phyloP scores from a whole-genome alignment of 30 jellyfish, hydroid and myxozoan genomes.

The Aurelia sp. region DNA sequence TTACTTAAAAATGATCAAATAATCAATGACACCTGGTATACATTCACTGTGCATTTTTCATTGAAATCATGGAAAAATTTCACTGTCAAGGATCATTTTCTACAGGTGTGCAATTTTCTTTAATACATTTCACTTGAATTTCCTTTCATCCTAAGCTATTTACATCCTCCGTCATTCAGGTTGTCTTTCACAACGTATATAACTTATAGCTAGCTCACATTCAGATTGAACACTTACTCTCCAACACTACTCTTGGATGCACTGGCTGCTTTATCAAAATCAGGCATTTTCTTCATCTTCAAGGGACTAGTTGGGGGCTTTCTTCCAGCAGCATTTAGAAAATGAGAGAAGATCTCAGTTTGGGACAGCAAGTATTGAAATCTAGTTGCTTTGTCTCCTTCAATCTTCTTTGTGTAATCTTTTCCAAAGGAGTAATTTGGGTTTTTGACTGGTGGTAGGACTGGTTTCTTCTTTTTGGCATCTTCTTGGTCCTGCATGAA shows the following conservation, averaged over 20 bases:
- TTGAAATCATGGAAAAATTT: too few species aligned
- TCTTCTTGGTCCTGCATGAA: conserved; percentile 40
- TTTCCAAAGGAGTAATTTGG: conserved; percentile 68
- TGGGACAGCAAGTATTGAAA: conserved; percentile 87
- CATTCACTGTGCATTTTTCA: too few species aligned
- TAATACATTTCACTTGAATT: too few species aligned
- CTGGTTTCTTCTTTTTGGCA: conserved; percentile 40
- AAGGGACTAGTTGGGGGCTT: conserved; percentile 98
- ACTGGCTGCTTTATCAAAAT: conserved; percentile 77
- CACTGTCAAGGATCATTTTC: too few species aligned
- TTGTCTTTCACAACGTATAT: too few species aligned
- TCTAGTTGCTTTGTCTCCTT: conserved; percentile 94
- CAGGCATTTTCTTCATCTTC: conserved; percentile 92
- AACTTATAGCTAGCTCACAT: too few species aligned
- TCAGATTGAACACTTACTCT: conserved; percentile 60
- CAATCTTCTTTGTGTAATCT: conserved; percentile 92
- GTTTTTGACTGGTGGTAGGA: conserved; percentile 59
- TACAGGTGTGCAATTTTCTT: too few species aligned
- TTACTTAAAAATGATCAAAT: too few species aligned
- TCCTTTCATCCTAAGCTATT: too few species aligned
- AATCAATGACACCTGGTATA: too few species aligned
- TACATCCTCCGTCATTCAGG: too few species aligned
- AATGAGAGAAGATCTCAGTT: conserved; percentile 96
- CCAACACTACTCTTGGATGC: conserved; percentile 60
- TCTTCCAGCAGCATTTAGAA: conserved; percentile 89